Conservation (phyloP, 2,888 invertebrate genomes). For the Prenolepis imparis region DNA sequence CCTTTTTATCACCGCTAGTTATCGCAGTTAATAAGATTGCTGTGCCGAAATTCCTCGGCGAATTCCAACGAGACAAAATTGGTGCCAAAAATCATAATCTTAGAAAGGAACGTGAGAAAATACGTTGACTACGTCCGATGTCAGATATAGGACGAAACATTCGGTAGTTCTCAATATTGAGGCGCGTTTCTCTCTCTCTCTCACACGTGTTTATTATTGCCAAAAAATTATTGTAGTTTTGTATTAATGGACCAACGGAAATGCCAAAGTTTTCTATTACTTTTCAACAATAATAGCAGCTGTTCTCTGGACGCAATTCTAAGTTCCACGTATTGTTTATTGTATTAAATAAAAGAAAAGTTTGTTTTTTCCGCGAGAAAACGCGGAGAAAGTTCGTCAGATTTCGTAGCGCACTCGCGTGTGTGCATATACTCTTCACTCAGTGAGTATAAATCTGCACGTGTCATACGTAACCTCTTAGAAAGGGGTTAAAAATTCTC, state of each 20-base stretch:
- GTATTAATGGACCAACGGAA: slow-evolving; percentile 53
- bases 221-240: slow-evolving; percentile 73
- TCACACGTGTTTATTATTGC: slow-evolving; percentile 82
- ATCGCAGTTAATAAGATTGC: slow-evolving; percentile 21
- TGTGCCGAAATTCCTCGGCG: not conserved
- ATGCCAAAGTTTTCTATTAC: slow-evolving; percentile 72
- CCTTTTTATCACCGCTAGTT: not conserved
- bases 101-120: slow-evolving; percentile 49
- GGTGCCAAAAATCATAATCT: slow-evolving; percentile 68
- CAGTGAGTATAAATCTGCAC: slow-evolving; percentile 70
- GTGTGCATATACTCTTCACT: slow-evolving; percentile 27
- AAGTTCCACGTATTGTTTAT: slow-evolving; percentile 10
- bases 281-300: slow-evolving; percentile 62
- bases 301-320: slow-evolving; percentile 14
- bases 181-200: slow-evolving; percentile 50
- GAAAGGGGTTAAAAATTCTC: slow-evolving; percentile 71
- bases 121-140: slow-evolving; percentile 62
- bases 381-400: slow-evolving; percentile 54
- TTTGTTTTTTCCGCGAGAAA: slow-evolving; percentile 14
- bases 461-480: slow-evolving; percentile 62
- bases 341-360: slow-evolving; percentile 38
- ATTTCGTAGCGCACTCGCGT: slow-evolving; percentile 54
- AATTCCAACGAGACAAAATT: slow-evolving; percentile 19
- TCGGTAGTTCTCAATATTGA: slow-evolving; percentile 76
- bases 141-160: slow-evolving; percentile 60